phyloP scores from a whole-genome alignment of 2,113 vertebrate species.

The Paramisgurnus dabryanus region DNA sequence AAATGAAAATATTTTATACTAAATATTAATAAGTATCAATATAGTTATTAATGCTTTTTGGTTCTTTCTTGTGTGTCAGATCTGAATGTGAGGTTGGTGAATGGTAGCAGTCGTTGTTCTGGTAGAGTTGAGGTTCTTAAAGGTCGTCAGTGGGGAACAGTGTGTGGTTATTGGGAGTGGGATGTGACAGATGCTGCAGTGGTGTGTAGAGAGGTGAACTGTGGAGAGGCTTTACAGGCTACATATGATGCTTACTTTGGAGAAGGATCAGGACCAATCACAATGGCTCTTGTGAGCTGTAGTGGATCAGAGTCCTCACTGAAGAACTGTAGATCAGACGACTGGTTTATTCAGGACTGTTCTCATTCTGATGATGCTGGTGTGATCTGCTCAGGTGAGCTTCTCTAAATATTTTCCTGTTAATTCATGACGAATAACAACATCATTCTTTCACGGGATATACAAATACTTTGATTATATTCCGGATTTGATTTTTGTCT shows the following conservation, averaged over 20 bases:
- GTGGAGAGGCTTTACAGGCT: constrained; percentile 26
- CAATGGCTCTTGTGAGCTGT: neutral
- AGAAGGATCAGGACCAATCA: neutral
- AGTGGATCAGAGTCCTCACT: constrained; percentile 45
- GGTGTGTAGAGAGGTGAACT: constrained; percentile 52
- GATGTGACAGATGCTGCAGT: constrained; percentile 40
- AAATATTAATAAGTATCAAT: neutral
- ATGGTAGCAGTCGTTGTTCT: neutral
- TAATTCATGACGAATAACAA: too few species aligned
- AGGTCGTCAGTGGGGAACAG: neutral
- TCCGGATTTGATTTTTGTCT: too few species aligned
- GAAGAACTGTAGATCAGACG: neutral
- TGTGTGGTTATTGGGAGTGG: constrained; percentile 50
- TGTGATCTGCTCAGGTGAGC: too few species aligned
- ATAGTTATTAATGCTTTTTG: neutral
- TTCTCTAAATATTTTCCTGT: too few species aligned
- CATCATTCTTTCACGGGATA: too few species aligned
- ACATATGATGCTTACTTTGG: too few species aligned
- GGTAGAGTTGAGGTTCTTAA: constrained; percentile 40
- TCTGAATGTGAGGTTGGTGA: neutral
- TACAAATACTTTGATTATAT: too few species aligned
- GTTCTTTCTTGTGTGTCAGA: neutral
- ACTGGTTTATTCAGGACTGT: neutral
- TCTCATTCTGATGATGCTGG: too few species aligned
- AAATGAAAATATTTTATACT: too few species aligned